phyloP scores from a whole-genome alignment of 2,888 invertebrate species.

The Eristalinus sepulchralis region DNA sequence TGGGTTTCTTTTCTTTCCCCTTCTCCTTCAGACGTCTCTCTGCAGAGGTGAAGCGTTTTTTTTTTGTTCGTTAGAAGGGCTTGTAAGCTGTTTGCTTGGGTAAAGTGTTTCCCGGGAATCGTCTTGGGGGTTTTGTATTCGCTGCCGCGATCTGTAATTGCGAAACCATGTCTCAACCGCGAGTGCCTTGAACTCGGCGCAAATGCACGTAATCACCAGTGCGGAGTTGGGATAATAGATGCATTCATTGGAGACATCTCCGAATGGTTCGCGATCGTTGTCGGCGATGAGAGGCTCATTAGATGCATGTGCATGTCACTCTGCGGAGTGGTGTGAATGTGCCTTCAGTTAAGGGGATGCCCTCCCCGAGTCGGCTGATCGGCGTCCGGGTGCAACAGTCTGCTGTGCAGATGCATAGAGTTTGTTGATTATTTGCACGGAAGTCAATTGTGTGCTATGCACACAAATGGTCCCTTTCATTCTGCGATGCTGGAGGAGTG shows the following conservation, averaged over 20 bases:
- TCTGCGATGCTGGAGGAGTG: not conserved
- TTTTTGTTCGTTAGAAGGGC: not conserved
- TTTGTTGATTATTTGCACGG: not conserved
- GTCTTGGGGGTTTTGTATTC: not conserved
- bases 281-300: not conserved
- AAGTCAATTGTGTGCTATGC: not conserved
- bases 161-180: not conserved
- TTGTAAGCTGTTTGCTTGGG: not conserved
- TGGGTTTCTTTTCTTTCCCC: not conserved
- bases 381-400: not conserved
- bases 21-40: not conserved
- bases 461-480: not conserved
- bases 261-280: not conserved
- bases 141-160: not conserved
- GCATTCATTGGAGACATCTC: not conserved
- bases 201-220: not conserved
- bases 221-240: not conserved
- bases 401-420: not conserved
- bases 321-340: not conserved
- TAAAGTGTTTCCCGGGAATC: not conserved
- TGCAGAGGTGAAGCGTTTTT: not conserved
- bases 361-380: not conserved
- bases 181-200: not conserved
- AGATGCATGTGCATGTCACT: not conserved
- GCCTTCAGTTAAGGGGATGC: not conserved